Evolutionary conservation across 92 coral and sea anemone genomes (phyloP).

Genomic region (Paramuricea clavata): DNA sequence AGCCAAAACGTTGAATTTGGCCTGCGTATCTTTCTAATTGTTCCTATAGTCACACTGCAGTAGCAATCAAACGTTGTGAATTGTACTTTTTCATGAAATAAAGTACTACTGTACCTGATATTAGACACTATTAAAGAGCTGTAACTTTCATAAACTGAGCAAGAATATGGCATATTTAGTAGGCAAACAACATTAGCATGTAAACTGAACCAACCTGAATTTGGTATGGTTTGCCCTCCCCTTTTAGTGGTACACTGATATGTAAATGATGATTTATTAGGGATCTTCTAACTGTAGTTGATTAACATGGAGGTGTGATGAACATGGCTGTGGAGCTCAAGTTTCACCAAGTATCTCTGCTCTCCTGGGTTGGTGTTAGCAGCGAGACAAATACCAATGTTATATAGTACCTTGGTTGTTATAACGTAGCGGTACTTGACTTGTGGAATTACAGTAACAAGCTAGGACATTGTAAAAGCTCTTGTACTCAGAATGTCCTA

Average conservation of each 20-base stretch:
- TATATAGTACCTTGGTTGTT: background rate
- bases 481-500: background rate
- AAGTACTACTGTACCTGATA: too few relatives aligned
- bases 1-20: too few relatives aligned
- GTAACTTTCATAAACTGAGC: too few relatives aligned
- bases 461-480: slow-evolving; percentile 22
- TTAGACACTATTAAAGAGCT: too few relatives aligned
- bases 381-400: slow-evolving; percentile 31
- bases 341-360: slow-evolving; percentile 45
- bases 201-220: background rate
- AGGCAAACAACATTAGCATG: background rate
- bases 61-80: background rate
- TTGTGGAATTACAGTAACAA: background rate
- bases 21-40: too few relatives aligned
- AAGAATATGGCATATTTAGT: too few relatives aligned
- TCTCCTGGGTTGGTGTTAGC: slow-evolving; percentile 54
- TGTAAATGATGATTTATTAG: slow-evolving; percentile 48
- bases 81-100: background rate
- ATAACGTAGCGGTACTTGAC: background rate
- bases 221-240: slow-evolving; percentile 2
- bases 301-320: slow-evolving; percentile 32
- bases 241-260: slow-evolving; percentile 42
- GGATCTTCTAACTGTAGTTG: slow-evolving; percentile 29
- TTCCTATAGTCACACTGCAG: too few relatives aligned
- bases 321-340: slow-evolving; percentile 35